Percentiles rank a stretch among this genome's conserved stretches.
phyloP scores from a whole-genome alignment of 2,888 invertebrate species.

The Poecilus cupreus region DNA sequence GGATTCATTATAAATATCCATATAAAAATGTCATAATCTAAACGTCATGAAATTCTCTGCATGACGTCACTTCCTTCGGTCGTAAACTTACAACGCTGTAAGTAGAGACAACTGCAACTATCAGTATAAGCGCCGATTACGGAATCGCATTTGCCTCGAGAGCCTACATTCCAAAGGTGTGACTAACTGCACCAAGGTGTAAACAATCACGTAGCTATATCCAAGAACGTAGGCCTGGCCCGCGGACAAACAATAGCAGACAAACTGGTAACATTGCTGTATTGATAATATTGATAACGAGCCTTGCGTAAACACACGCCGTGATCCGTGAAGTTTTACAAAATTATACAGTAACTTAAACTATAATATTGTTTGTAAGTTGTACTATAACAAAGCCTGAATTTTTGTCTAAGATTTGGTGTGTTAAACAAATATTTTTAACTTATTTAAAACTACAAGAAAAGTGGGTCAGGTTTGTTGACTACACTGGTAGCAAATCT shows the following conservation, averaged over 20 bases:
- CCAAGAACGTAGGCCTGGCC: not conserved
- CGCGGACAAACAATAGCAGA: not conserved
- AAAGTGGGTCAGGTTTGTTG: too few relatives aligned
- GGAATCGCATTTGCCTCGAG: constrained; percentile 35
- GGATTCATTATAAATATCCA: too few relatives aligned
- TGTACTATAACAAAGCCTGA: too few relatives aligned
- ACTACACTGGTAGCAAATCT: too few relatives aligned
- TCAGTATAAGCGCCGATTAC: constrained; percentile 24
- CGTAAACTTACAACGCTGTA: not conserved
- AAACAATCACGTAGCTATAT: constrained; percentile 17
- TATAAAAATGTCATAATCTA: not conserved
- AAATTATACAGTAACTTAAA: too few relatives aligned
- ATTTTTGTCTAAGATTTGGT: too few relatives aligned
- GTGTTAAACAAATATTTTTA: too few relatives aligned
- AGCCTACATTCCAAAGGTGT: constrained; percentile 6
- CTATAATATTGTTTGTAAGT: too few relatives aligned
- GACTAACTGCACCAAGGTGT: constrained; percentile 35
- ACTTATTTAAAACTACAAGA: too few relatives aligned
- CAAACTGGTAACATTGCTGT: not conserved
- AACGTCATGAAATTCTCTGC: not conserved
- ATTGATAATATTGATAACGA: not conserved
- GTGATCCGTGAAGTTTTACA: not conserved
- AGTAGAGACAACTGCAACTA: constrained; percentile 1
- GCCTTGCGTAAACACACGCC: not conserved
- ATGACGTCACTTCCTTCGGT: constrained; percentile 5